Conservation (phyloP, 2,113 vertebrate species). For the Ciconia stormi region DNA sequence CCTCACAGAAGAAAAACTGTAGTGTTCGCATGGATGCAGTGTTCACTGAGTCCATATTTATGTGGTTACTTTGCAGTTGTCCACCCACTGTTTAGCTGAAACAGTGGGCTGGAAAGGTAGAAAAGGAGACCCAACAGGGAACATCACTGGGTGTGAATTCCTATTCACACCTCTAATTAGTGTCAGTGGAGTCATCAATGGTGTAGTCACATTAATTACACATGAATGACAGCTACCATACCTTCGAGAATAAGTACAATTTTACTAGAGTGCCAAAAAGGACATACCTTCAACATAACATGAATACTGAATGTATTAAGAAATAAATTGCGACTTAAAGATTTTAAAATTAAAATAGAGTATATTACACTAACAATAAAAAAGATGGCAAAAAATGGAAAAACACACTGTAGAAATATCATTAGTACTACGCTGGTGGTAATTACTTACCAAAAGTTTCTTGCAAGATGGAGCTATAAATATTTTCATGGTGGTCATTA, state of each 20-base stretch:
- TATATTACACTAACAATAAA: neutral
- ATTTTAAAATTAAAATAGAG: neutral
- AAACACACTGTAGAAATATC: neutral
- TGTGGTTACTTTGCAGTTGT: neutral
- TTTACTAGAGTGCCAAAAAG: neutral
- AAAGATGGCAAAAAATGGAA: neutral
- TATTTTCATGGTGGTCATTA: neutral
- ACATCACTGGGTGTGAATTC: neutral
- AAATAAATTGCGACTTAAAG: neutral
- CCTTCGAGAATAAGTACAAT: neutral
- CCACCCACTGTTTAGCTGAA: neutral
- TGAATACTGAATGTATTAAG: neutral
- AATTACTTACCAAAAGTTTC: neutral
- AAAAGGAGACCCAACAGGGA: neutral
- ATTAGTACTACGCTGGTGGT: neutral
- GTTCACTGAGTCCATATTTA: neutral
- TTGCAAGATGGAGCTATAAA: neutral
- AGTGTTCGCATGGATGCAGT: neutral
- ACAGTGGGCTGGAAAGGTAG: neutral
- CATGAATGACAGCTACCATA: neutral
- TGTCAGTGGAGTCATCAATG: neutral
- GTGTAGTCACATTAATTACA: neutral
- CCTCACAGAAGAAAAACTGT: neutral
- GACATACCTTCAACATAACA: neutral
- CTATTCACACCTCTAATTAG: constrained; percentile 37